Conservation (phyloP, 2,113 vertebrate species). For the Lepus timidus region DNA sequence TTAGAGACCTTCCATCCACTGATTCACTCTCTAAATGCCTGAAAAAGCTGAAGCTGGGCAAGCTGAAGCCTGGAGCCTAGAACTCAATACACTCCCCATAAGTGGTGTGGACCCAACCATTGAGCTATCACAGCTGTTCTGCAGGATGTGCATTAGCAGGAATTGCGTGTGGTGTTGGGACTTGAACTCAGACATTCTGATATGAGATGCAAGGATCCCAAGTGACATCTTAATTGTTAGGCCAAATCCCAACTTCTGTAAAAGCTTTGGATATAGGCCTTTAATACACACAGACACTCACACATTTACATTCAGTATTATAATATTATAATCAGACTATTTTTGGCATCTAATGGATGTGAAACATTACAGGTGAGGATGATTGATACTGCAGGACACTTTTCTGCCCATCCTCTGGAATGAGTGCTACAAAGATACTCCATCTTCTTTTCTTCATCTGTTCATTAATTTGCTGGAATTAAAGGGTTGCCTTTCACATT, state of each 20-base stretch:
- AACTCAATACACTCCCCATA: no score
- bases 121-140: no score
- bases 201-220: no score
- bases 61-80: no score
- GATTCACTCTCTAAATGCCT: no score
- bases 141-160: no score
- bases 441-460: background rate
- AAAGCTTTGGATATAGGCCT: constrained; percentile 1
- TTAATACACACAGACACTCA: background rate
- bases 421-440: background rate
- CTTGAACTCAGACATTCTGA: no score
- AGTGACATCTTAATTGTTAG: no score
- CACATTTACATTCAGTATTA: background rate
- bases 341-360: background rate
- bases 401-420: background rate
- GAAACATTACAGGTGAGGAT: background rate
- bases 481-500: background rate
- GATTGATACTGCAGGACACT: background rate
- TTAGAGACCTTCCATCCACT: no score
- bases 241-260: background rate
- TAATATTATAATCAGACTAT: background rate
- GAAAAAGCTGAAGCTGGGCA: no score
- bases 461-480: background rate
- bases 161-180: no score
- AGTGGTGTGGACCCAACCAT: no score